Evolutionary conservation across 2,888 invertebrate species (phyloP), one percentile per base, ranked within the genome.

Genomic region (Sarcophaga variegata): DNA sequence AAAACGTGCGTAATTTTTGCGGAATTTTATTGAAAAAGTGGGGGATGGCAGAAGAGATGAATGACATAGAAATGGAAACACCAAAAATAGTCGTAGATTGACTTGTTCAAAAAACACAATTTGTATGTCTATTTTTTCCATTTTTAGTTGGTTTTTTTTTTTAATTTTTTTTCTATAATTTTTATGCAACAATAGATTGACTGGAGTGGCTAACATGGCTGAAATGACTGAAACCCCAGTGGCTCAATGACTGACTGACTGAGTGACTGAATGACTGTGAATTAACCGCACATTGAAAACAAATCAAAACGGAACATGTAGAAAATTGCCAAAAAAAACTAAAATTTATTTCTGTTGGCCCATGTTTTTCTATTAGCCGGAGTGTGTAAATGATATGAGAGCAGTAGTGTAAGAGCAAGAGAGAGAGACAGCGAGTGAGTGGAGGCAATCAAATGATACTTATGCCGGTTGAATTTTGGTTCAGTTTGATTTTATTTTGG

Each of bases 211-310:
- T 17, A 62, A 5, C 37, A 14, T 54, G 14, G 54, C 17, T 54
- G 14, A 17, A 54, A 54, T 54, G 12, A 17, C 62, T 62, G 22
- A n/a, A n/a, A 63, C 49, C 70, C 49, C 70, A 45, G 37, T 64
- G 82, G 27, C 66, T 75, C 70, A 80, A 64, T 71, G 74, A 70
- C 79, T 83, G 83, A 74, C 62, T 83, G 64, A 83, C 62, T 47
- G 45, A 47, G 6, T 62, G 64, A 47, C 62, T 20, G 20, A 47
- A 10, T 62, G 62, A 62, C 62, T 6, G 22, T 83, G 82, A 62
- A 72, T 71, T 47, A 83, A 83, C 71, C 72, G n/a, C 82, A 72
- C 11, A 77, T 83, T 62, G n/a, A 67, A 60, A 74, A 62, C 78
- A 77, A 72, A 49, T 22, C 64, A 11, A 64, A 10, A 69, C 27